Evolutionary conservation across 2,888 invertebrate genomes (phyloP), one percentile per base, ranked within the genome.

Genomic region (Harmothoe impar): DNA sequence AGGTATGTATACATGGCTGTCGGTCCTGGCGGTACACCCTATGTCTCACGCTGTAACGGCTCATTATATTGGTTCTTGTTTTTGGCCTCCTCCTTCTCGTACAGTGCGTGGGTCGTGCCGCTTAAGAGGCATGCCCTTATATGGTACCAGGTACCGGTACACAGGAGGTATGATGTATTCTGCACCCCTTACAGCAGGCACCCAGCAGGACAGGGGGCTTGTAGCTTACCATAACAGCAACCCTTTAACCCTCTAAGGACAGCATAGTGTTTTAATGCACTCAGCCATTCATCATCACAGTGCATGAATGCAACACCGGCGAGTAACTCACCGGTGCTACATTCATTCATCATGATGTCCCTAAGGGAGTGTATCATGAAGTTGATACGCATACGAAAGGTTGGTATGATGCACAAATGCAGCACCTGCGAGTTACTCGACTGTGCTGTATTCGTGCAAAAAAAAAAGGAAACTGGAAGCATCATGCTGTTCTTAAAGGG

Each of bases 81-180:
- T 84, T 35, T n/a, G 43, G 12, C 17, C n/a, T 29, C 78, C 7
- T 68, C 68, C 68, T 68, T n/a, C 3, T 68, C 31, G n/a, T 29
- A 43, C 84, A 84, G 84, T 84, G 29, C 84, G 43, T 84, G 7
- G 84, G 84, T 43, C 84, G 84, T 84, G 84, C 84, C n/a, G 10
- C 10, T 12, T 84, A 29, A 84, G 51, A 3, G 84, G 43, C 84
- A 84, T 84, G 84, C 5, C 84, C 84, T n/a, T 23, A n/a, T n/a
- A 84, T 84, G 84, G 84, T 84, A 84, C 29, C 3, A 3, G 43
- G 43, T 43, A 84, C 84, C 84, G 33, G 51, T 84, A 84, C 84
- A 84, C 43, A 23, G 29, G 84, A 84, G 84, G 84, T 84, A 84
- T 25, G 84, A 84, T 43, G 51, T 23, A 7, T 25, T 31, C 72